Conservation (phyloP, 2,888 invertebrate species). For the Lamellibrachia satsuma region DNA sequence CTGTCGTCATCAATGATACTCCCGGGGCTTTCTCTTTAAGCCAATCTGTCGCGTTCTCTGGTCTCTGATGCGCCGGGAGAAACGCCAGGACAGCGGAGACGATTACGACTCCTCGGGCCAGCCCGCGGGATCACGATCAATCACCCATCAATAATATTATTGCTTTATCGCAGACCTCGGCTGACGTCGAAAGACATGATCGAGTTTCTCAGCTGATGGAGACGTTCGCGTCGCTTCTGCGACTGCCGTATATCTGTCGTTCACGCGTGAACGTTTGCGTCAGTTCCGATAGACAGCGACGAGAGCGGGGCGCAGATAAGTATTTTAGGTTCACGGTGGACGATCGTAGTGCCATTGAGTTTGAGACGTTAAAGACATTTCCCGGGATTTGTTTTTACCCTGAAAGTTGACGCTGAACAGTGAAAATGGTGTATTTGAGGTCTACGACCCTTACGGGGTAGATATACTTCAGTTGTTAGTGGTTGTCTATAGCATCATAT, state of each 20-base stretch:
- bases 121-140: neutral
- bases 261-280: conserved; percentile 2
- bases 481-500: no score
- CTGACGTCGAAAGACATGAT: neutral
- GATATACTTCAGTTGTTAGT: no score
- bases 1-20: conserved; percentile 10
- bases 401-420: no score
- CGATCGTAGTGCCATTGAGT: no score
- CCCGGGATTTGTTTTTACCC: no score
- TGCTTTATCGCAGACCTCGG: conserved; percentile 3
- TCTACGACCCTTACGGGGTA: no score
- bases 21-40: neutral
- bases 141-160: neutral
- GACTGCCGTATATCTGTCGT: neutral
- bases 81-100: neutral
- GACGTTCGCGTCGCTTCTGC: neutral
- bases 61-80: neutral
- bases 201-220: neutral
- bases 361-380: no score
- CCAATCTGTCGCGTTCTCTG: neutral
- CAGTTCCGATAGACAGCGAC: neutral
- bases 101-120: neutral
- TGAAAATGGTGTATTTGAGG: no score
- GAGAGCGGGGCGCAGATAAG: neutral
- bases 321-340: neutral